Percentiles rank a stretch among this genome's conserved stretches.
These are phyloP conservation scores for Labeo rohita DNA, from an alignment of 2,113 vertebrate genomes.

Conservation along the genomic window DNA sequence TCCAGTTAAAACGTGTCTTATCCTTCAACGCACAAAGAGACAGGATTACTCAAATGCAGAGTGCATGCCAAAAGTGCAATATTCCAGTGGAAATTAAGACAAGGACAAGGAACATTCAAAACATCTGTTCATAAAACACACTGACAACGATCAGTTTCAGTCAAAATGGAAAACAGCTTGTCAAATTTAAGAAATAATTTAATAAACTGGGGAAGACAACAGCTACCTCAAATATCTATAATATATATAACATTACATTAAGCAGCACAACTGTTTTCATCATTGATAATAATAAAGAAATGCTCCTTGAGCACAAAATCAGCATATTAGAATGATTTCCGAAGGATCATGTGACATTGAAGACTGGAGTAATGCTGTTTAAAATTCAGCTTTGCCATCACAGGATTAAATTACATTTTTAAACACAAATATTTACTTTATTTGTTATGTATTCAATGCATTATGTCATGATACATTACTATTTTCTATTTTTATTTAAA, in stretches of 20 bases:
- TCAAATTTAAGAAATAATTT: neutral
- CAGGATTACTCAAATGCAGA: neutral
- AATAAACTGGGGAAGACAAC: neutral
- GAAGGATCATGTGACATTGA: neutral
- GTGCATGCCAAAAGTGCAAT: neutral
- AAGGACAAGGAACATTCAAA: neutral
- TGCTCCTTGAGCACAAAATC: neutral
- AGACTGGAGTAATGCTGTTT: neutral
- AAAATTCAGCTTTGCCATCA: neutral
- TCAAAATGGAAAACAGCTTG: neutral
- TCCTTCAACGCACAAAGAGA: neutral
- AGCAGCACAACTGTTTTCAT: too few relatives aligned
- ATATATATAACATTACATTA: too few relatives aligned
- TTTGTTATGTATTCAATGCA: neutral
- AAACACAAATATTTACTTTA: neutral
- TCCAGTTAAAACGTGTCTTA: neutral
- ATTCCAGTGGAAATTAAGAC: neutral
- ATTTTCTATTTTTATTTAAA: too few relatives aligned
- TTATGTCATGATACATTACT: neutral
- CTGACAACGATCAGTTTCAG: neutral
- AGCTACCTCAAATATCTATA: neutral
- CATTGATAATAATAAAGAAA: neutral
- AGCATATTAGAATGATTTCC: neutral
- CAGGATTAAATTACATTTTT: neutral
- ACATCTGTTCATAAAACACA: constrained; percentile 13